These are phyloP conservation scores for Coptodon rendalli DNA, from an alignment of 2,113 vertebrate species.

Conservation along the genomic window DNA sequence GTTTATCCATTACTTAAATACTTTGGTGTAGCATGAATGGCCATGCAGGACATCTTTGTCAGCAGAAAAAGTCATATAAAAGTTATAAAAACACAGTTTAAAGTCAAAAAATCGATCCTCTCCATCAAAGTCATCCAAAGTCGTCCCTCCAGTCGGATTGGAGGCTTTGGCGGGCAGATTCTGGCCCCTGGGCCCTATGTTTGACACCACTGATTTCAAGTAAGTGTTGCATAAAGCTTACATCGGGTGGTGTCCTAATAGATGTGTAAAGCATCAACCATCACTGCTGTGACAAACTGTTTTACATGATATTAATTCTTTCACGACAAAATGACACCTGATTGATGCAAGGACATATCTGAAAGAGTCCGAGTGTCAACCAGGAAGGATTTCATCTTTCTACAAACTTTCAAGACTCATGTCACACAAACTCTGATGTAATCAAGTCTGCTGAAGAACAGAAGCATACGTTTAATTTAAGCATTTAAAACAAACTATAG, in stretches of 20 bases:
- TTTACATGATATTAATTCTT: not conserved
- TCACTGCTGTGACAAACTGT: not conserved
- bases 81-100: not conserved
- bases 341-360: not conserved
- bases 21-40: not conserved
- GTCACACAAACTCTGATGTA: not conserved
- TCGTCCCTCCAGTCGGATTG: not conserved
- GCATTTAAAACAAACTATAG: not conserved
- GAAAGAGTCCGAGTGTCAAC: not conserved
- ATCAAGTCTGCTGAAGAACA: not conserved
- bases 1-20: accelerated
- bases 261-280: not conserved
- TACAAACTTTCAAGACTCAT: not conserved
- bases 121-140: not conserved
- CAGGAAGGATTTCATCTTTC: not conserved
- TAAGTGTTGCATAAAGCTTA: not conserved
- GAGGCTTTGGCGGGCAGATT: not conserved
- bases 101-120: not conserved
- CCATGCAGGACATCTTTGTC: not conserved
- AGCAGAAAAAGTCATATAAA: not conserved
- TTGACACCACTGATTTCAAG: not conserved
- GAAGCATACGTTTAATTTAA: not conserved
- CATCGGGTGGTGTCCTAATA: not conserved
- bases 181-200: not conserved
- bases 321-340: not conserved